Evolutionary conservation across 2,113 vertebrate genomes (phyloP).

Genomic region (Coptodon bakossiorum): DNA sequence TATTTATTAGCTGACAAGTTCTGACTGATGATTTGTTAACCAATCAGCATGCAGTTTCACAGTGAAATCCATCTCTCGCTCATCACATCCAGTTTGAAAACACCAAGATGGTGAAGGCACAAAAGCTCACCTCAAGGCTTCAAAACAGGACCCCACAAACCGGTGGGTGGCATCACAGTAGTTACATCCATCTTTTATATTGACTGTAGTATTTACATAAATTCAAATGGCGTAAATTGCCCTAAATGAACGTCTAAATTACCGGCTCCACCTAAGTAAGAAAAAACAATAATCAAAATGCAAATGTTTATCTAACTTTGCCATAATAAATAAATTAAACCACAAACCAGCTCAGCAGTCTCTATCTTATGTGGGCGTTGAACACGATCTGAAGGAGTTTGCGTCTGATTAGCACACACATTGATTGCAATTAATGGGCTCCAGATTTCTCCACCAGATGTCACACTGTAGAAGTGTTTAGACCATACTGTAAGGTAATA

Average conservation of each 20-base stretch:
- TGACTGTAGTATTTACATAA: not conserved
- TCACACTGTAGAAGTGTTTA: not conserved
- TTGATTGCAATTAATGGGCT: not conserved
- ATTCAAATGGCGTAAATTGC: not conserved
- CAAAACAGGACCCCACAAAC: not conserved
- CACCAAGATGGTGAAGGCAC: not conserved
- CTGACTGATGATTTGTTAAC: not conserved
- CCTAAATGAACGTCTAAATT: not conserved
- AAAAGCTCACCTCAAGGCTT: not conserved
- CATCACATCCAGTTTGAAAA: not conserved
- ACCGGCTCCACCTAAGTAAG: not conserved
- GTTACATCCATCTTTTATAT: not conserved
- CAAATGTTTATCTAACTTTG: not conserved
- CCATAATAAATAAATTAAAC: not conserved
- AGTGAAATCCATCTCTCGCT: not conserved
- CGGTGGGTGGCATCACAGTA: not conserved
- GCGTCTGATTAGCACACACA: not conserved
- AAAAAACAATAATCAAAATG: not conserved
- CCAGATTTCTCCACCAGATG: not conserved
- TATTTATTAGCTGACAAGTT: not conserved
- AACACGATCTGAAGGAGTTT: not conserved
- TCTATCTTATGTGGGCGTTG: not conserved
- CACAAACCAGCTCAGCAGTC: not conserved
- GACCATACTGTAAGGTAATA: not conserved
- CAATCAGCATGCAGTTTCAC: not conserved